Base-by-base conservation (phyloP, 1,140 invertebrate species). In the Vanessa atalanta region DNA sequence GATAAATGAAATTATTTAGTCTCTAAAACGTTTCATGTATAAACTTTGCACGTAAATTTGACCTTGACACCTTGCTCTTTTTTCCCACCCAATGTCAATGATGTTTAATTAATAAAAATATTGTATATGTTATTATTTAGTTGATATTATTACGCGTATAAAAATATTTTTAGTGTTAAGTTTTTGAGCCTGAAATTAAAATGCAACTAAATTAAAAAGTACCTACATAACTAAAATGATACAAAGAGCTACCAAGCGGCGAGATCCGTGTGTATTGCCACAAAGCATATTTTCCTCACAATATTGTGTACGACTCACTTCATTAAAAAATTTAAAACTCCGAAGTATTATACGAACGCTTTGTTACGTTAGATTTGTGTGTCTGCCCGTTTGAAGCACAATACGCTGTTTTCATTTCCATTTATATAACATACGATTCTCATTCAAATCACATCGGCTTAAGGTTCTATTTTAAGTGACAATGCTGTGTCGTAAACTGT, bases 321-420 rank as follows among this genome's bases (percentile, higher is more conserved):
- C 87, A 91, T 91, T 91, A 91, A 91, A 87, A 89, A 89, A 85
- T 83, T 87, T 83, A 80, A 88, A 87, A 89, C 85, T 84, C 66
- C 82, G 79, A 75, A 81, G 74, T 83, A 85, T 88, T 91, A 91
- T 86, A 83, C 82, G 83, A 80, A 71, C 63, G 77, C 79, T 84
- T 89, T 90, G 87, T 89, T 83, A 80, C 79, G 65, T 84, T 84
- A 88, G 88, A 89, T 89, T 89, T 91, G 88, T 89, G 83, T 82
- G 79, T 82, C 80, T 82, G 87, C 81, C 66, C 81, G 79, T 87
- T 78, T 83, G 79, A 83, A 82, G 82, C 80, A 88, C 87, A 87
- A 84, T 84, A 80, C 81, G 60, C 53, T 75, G 60, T 82, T 83
- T 76, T 77, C 77, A 76, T 77, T 77, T 69, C 55, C 50, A 47